Evolutionary conservation across 2,888 invertebrate species (phyloP), one percentile per base, ranked within the genome.

Genomic region (Tyria jacobaeae): DNA sequence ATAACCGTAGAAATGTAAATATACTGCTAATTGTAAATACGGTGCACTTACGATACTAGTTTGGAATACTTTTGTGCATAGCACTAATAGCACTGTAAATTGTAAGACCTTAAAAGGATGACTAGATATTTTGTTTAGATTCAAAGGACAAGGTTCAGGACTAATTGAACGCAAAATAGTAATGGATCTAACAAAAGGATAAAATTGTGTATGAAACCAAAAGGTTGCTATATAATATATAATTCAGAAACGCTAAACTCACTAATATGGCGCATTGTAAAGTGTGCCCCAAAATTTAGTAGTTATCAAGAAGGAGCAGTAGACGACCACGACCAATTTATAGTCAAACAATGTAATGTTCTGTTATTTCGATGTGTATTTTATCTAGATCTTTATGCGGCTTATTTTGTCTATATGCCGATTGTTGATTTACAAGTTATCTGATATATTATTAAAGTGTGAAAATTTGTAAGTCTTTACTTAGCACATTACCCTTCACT

Each of bases 301-400:
- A 27, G 4, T 34, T 62, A 57, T 68, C 53, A 60, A 47, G 37
- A 48, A 34, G 27, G 51, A 15, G n/a, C 35, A 56, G 50, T 63
- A 67, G 48, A 49, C 9, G 27, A 27, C 5, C 58, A 64, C 72
- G 74, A 74, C 74, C 74, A 74, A 74, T 70, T 69, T 66, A 60
- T 62, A 68, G 60, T 64, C 64, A 60, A 48, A 39, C 57, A 62
- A 60, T 48, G 25, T 65, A 54, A 62, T 25, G 25, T 52, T 41
- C 48, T 41, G 39, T 6, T n/a, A 48, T 44, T 55, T 35, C 9
- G 7, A 59, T 41, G 34, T 41, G 53, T 37, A 57, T 21, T 21
- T 21, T 44, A 44, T 44, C 3, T 17, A 44, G 17, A 44, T 17
- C 9, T 61, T 25, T 60, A 35, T 60, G 50, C 57, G 41, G 53